Base-by-base conservation (phyloP, 2,888 invertebrate species). In the Syrphus vitripennis region DNA sequence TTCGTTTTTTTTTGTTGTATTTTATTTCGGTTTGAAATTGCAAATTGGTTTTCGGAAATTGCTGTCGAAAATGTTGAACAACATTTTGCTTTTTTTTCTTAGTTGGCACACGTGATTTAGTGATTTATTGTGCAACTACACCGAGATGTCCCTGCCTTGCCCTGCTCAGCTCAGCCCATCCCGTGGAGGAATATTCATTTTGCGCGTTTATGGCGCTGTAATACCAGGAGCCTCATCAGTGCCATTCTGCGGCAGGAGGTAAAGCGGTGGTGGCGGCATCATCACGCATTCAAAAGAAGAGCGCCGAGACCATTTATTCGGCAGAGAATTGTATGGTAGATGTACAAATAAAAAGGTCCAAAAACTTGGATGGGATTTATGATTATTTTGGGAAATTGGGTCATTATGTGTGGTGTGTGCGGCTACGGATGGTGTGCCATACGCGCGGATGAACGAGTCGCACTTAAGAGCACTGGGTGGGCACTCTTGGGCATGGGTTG, bases 341-440 rank as follows among this genome's bases (percentile, higher is more conserved):
- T 55, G 21, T 69, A 26, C 7, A 69, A 75, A 50, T 34, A 55
- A 53, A 71, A 24, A 42, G 48, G 19, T 55, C 50, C 40, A 59
- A 55, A 12, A 76, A 83, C 70, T 76, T 81, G 76, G 86, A 84
- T 70, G 86, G 81, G 81, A 78, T 82, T 86, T 86, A 82, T 81
- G 86, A 86, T 86, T 86, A 86, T 86, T 86, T 86, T 77, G 63
- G 86, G 86, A 86, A 86, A 86, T 86, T 86, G 86, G 86, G 86
- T 86, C 86, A 86, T 86, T 86, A 86, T 78, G 77, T 78, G 82
- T 69, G 67, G 19, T 78, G 82, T 82, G 82, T 72, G 67, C 48
- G 67, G 67, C 21, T 59, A 14, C 19, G 55, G 57, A 76, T 84
- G 84, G 65, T 63, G 45, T 69, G 81, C 72, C 69, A 78, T 81